Conservation (phyloP, 2,888 invertebrate genomes). For the Paralinhomoeus sp. region DNA sequence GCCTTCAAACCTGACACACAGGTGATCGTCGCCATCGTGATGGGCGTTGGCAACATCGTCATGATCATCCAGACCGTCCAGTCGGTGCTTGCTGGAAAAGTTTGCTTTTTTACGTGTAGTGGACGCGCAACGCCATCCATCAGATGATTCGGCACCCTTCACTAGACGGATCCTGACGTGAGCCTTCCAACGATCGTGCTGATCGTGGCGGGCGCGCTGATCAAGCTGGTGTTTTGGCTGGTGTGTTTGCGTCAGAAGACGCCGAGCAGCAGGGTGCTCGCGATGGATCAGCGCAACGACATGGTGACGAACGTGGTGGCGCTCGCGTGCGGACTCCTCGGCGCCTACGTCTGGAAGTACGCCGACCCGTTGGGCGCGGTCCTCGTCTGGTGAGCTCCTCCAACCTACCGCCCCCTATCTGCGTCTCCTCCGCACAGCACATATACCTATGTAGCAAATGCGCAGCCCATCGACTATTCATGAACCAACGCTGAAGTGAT, state of each 20-base stretch:
- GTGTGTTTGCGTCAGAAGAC: slow-evolving; percentile 16
- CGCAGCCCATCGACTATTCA: too few species aligned
- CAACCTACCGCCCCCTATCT: too few species aligned
- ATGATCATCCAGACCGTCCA: slow-evolving; percentile 27
- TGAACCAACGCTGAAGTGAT: too few species aligned
- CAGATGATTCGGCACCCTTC: too few species aligned
- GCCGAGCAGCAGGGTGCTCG: slow-evolving; percentile 15
- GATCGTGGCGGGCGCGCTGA: too few species aligned
- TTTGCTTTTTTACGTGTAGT: too few species aligned
- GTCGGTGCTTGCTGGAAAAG: too few species aligned
- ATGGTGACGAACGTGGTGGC: slow-evolving; percentile 30
- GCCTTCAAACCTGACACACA: slow-evolving; percentile 29
- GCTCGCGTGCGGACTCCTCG: slow-evolving; percentile 28
- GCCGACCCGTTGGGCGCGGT: slow-evolving; percentile 33
- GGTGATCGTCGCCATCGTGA: slow-evolving; percentile 30
- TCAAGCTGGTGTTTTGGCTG: slow-evolving; percentile 16
- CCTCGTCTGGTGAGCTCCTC: slow-evolving; percentile 25
- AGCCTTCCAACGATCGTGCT: too few species aligned
- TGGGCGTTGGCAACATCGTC: slow-evolving; percentile 26
- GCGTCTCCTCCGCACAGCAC: too few species aligned
- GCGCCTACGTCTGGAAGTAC: slow-evolving; percentile 24
- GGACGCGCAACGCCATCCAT: too few species aligned
- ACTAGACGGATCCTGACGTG: too few species aligned
- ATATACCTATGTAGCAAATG: too few species aligned
- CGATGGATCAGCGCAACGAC: slow-evolving; percentile 33